A percentile compares a stretch with the other conserved stretches of the same genome.
Conservation (phyloP, 2,113 vertebrate species). For the Talpa occidentalis region DNA sequence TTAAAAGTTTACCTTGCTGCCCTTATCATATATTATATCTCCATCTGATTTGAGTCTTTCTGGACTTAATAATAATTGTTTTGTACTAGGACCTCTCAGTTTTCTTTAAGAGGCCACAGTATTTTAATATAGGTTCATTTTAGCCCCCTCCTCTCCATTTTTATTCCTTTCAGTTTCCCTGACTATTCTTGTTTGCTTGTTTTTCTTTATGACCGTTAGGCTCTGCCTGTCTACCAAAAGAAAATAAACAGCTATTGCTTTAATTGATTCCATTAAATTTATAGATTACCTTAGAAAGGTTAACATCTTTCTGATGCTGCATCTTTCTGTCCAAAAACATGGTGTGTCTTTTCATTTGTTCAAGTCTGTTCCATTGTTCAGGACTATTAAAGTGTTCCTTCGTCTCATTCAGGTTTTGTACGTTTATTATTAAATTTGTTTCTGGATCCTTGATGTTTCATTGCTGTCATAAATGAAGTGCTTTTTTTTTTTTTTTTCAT, state of each 20-base stretch:
- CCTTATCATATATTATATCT: not conserved
- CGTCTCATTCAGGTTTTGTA: not conserved
- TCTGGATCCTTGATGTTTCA: not conserved
- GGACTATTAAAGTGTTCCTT: not conserved
- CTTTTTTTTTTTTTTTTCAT: not conserved
- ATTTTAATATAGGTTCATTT: not conserved
- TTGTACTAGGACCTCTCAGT: not conserved
- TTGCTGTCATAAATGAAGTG: not conserved
- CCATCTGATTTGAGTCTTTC: not conserved
- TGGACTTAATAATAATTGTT: not conserved
- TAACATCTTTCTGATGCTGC: not conserved
- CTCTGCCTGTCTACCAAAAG: not conserved
- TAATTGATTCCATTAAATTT: not conserved
- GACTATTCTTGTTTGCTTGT: not conserved
- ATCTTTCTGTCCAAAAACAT: not conserved
- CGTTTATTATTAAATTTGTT: constrained; percentile 10
- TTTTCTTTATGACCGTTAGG: not conserved
- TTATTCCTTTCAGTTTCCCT: constrained; percentile 19
- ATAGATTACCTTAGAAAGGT: not conserved
- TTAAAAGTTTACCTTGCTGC: not conserved
- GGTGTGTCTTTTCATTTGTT: not conserved
- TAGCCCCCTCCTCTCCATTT: not conserved
- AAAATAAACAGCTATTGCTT: not conserved
- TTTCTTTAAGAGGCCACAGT: not conserved
- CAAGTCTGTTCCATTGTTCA: not conserved